Conservation (phyloP, 2,888 invertebrate genomes). For the Campoletis raptor region DNA sequence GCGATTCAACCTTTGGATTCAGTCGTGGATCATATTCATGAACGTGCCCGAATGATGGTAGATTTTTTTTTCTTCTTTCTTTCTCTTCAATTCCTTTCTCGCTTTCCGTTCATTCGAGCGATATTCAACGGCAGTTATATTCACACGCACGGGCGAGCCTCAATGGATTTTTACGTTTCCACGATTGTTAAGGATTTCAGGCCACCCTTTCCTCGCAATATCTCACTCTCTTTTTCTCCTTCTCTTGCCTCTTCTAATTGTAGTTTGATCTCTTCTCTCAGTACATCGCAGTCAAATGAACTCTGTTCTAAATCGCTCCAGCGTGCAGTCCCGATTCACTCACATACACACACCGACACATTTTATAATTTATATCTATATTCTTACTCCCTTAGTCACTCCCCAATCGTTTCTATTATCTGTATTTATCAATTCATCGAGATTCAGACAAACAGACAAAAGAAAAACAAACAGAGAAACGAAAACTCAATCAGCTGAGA, state of each 20-base stretch:
- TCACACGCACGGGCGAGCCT: slow-evolving; percentile 81
- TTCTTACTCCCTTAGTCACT: not conserved
- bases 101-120: slow-evolving; percentile 57
- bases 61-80: slow-evolving; percentile 28
- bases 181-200: slow-evolving; percentile 81
- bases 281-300: slow-evolving; percentile 53
- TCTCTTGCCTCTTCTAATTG: slow-evolving; percentile 24
- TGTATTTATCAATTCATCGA: slow-evolving; percentile 77
- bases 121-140: slow-evolving; percentile 80
- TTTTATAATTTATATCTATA: not conserved
- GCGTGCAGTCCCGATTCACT: slow-evolving; percentile 69
- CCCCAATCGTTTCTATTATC: slow-evolving; percentile 72
- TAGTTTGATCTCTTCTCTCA: slow-evolving; percentile 60
- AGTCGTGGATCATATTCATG: slow-evolving; percentile 24
- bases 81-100: slow-evolving; percentile 56
- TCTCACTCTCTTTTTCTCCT: not conserved
- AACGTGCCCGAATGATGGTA: slow-evolving; percentile 4
- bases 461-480: slow-evolving; percentile 13
- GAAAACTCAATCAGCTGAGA: slow-evolving; percentile 10
- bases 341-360: not conserved
- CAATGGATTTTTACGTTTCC: slow-evolving; percentile 79
- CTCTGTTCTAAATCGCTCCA: slow-evolving; percentile 80
- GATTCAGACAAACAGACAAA: slow-evolving; percentile 35
- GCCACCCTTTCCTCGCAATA: slow-evolving; percentile 61
- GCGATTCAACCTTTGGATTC: slow-evolving; percentile 36